Base-by-base conservation (phyloP, 2,113 vertebrate species). In the Chaetorhynchus papuensis region DNA sequence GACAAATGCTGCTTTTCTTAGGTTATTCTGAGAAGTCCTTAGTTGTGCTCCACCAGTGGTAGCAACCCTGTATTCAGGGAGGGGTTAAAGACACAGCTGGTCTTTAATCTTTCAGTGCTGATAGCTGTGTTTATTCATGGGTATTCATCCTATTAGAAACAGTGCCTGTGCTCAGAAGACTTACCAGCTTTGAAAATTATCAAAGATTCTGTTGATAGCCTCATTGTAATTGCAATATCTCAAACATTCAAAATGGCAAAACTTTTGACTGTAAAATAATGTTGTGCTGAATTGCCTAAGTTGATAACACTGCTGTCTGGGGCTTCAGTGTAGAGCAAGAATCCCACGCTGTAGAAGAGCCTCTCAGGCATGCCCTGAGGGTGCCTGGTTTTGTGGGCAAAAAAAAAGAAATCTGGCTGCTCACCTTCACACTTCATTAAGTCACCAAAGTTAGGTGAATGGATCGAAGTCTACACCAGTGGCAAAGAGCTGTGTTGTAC, bases 1-100 rank as follows among this genome's bases (percentile, higher is more conserved):
- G 71, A 83, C 70, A 94, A 82, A 56, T 81, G 33, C 13, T 89
- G 24, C 10, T 72, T 87, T 94, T 95, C 52, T 11, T 44, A 31
- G n/a, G 27, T 84, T 31, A n/a, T 76, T 82, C 24, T 61, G 49
- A 57, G 39, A 80, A 80, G 10, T 78, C 33, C 18, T 91, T 15
- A n/a, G 27, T 61, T 0, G 0, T 54, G 15, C 35, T 72, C 21
- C 37, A 15, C 7, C 49, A 52, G 24, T 37, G 14, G 8, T 76
- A 50, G 24, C 28, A 65, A 15, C 37, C 16, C 9, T 41, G 7
- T 64, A 2, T 80, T 88, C 26, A 44, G 11, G 8, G 14, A 12
- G 4, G 5, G 42, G 2, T 57, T 82, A 88, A 89, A n/a, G 35
- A 57, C 31, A 47, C 31, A 66, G 17, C 41, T 49, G 35, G 53